Percentiles rank a stretch among this genome's conserved stretches.
phyloP scores from a whole-genome alignment of 1,140 invertebrate species.

The Lucilia cuprina region DNA sequence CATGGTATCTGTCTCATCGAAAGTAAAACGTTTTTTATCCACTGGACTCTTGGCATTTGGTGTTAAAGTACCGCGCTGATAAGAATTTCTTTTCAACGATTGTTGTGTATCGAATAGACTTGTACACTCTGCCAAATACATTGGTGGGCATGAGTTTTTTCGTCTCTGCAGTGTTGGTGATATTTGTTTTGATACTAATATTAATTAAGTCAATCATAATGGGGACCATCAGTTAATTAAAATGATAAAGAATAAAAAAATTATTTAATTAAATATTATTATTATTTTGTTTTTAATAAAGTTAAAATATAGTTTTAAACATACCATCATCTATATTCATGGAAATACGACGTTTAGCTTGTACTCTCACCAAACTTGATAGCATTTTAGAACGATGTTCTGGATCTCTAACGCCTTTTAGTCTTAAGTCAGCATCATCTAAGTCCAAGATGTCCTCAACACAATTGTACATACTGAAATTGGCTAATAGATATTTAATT shows the following conservation, averaged over 20 bases:
- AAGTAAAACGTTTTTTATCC: constrained; percentile 49
- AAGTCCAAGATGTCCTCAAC: constrained; percentile 69
- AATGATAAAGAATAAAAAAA: no score
- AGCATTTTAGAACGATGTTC: constrained; percentile 70
- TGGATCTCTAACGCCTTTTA: constrained; percentile 69
- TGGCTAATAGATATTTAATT: constrained; percentile 38
- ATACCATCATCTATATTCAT: constrained; percentile 50
- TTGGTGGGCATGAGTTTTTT: constrained; percentile 53
- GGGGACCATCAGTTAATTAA: no score
- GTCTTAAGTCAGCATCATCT: constrained; percentile 68
- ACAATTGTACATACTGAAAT: constrained; percentile 64
- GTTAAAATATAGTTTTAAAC: neutral
- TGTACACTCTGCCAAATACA: constrained; percentile 45
- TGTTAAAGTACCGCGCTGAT: neutral
- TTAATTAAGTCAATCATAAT: no score
- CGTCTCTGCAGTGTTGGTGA: constrained; percentile 40
- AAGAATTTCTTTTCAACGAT: neutral
- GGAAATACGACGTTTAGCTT: constrained; percentile 64
- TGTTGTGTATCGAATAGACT: constrained; percentile 22
- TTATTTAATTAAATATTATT: no score
- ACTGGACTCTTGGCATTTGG: constrained; percentile 48
- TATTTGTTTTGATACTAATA: constrained; percentile 40
- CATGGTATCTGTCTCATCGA: constrained; percentile 51
- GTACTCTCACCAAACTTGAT: constrained; percentile 69
- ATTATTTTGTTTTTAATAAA: no score